These are phyloP conservation scores for Drosophila takahashii DNA, from an alignment of 1,140 invertebrate species.

Conservation along the genomic window DNA sequence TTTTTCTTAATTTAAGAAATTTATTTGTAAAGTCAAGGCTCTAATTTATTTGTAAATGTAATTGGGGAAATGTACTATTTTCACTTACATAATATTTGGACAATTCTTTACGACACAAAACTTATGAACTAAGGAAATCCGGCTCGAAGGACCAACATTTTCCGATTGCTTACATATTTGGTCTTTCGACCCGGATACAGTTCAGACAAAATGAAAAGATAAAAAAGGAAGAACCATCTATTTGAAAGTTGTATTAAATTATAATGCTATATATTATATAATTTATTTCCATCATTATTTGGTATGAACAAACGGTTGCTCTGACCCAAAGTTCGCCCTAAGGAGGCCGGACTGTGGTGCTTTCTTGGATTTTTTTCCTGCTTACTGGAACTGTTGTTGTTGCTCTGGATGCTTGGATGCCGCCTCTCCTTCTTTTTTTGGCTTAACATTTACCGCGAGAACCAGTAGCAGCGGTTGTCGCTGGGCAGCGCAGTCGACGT, in stretches of 20 bases:
- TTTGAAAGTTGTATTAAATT: too few relatives aligned
- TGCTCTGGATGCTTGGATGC: slow-evolving; percentile 56
- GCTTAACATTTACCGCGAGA: slow-evolving; percentile 84
- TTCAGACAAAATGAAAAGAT: background rate
- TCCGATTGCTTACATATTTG: background rate
- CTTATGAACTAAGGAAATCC: too few relatives aligned
- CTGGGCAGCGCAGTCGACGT: slow-evolving; percentile 44
- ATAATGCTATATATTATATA: too few relatives aligned
- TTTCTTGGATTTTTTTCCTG: slow-evolving; percentile 26
- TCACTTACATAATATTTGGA: too few relatives aligned
- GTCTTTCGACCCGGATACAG: background rate
- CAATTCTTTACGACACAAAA: too few relatives aligned
- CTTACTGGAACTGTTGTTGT: slow-evolving; percentile 25
- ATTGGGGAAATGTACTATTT: too few relatives aligned
- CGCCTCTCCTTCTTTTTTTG: slow-evolving; percentile 67
- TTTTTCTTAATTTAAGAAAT: too few relatives aligned
- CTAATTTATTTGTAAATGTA: too few relatives aligned
- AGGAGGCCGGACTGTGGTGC: background rate
- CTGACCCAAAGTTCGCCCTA: background rate
- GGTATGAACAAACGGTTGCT: too few relatives aligned
- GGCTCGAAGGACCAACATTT: background rate
- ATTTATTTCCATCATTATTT: too few relatives aligned
- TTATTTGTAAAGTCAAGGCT: too few relatives aligned
- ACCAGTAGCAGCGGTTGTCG: slow-evolving; percentile 84
- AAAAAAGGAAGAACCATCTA: too few relatives aligned